phyloP scores from a whole-genome alignment of 1,140 invertebrate species.

The Calliphora vicina region DNA sequence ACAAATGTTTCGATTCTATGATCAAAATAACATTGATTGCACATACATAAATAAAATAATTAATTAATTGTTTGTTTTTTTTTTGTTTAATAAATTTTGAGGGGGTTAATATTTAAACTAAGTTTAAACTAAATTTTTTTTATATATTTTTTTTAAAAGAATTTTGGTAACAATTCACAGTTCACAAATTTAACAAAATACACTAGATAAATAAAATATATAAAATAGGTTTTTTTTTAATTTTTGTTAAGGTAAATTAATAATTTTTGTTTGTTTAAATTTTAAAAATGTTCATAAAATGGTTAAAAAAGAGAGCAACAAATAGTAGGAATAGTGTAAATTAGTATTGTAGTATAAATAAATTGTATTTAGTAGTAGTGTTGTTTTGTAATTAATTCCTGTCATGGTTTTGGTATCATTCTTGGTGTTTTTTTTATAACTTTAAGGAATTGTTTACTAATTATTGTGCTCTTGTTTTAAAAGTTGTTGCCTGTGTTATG shows the following conservation, averaged over 20 bases:
- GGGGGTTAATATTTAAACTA: not conserved
- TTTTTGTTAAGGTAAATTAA: not conserved
- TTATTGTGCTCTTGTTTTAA: not conserved
- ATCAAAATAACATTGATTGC: not conserved
- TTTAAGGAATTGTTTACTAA: no score
- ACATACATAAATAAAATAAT: not conserved
- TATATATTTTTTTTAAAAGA: not conserved
- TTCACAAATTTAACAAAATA: not conserved
- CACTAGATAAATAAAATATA: not conserved
- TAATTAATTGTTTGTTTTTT: not conserved
- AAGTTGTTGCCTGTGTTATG: conserved; percentile 40
- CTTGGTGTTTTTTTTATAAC: not conserved
- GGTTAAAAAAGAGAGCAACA: conserved; percentile 11
- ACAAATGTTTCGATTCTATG: not conserved
- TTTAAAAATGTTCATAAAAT: not conserved
- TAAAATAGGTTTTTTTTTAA: not conserved
- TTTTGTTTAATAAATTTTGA: not conserved
- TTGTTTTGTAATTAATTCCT: not conserved
- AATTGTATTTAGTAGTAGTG: not conserved
- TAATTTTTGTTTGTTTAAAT: not conserved
- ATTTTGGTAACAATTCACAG: not conserved
- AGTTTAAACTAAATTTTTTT: not conserved
- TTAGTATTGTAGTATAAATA: not conserved
- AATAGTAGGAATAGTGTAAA: not conserved
- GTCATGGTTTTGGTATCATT: not conserved